Conservation (phyloP, 2,113 vertebrate genomes). For the Bettongia penicillata region DNA sequence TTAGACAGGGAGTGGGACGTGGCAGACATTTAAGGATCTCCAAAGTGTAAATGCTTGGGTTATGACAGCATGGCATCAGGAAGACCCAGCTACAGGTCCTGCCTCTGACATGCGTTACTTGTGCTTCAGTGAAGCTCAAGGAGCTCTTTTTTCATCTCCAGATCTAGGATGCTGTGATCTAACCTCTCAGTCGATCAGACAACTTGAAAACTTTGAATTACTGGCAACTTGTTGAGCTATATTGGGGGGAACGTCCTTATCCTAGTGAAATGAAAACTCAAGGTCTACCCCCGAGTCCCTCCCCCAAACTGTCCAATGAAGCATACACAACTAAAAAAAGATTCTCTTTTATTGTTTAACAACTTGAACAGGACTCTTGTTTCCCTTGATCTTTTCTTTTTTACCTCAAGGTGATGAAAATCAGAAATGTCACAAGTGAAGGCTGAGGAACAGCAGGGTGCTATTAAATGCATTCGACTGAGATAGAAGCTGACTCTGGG, state of each 20-base stretch:
- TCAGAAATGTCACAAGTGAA: neutral
- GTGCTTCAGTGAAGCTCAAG: too few species aligned
- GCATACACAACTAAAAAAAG: neutral
- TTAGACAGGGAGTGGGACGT: neutral
- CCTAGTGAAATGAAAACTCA: neutral
- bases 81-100: neutral
- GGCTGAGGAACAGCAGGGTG: neutral
- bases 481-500: neutral
- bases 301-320: neutral
- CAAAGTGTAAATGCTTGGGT: neutral
- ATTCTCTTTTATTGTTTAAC: neutral
- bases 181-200: neutral
- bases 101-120: neutral
- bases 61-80: neutral
- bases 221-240: neutral
- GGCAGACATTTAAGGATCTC: neutral
- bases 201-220: neutral
- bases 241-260: neutral
- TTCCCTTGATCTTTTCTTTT: neutral
- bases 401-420: slow-evolving; percentile 1
- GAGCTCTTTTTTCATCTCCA: neutral
- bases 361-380: slow-evolving; percentile 1
- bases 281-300: neutral
- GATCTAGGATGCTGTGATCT: neutral
- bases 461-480: neutral